Evolutionary conservation across 2,113 vertebrate species (phyloP), one percentile per base, ranked within the genome.

Genomic region (Cinclus cinclus): DNA sequence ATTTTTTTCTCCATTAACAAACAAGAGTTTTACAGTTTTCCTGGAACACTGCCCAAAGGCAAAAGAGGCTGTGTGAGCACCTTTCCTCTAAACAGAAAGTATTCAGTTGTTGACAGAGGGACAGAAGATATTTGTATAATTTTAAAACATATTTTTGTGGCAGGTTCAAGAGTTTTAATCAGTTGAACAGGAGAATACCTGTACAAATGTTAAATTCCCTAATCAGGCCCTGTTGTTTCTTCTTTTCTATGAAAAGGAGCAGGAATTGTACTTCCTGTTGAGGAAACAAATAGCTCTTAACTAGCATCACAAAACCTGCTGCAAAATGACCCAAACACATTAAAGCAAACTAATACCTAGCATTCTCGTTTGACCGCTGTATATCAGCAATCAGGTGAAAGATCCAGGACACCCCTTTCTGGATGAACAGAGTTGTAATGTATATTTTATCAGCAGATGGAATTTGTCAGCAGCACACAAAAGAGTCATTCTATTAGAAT

Each of bases 61-160:
- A 77, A 79, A 79, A 73, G 53, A 84, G 59, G 41, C n/a, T 64
- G 7, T 81, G 55, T 2, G 6, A 89, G 55, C 70, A 37, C 28
- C 60, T 94, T 92, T 89, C 83, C 90, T 96, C 83, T 90, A 89
- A 94, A 53, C 6, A 77, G 39, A 71, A 87, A 24, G 16, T 33
- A 20, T 42, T 37, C 42, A 16, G 17, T 53, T 74, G 8, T 76
- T 93, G 35, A 83, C 49, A 85, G 52, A 85, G 44, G 15, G 25
- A 60, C 0, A 4, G 56, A 84, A 84, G 41, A 2, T 55, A 27
- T 35, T n/a, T 56, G 2, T 31, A 20, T 78, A 16, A 18, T 46
- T 93, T 92, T 62, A 63, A 82, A 94, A 68, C 16, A 49, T 13
- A 16, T 62, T 82, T 75, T 18, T 58, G 31, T 71, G 33, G 27